Percentiles rank a stretch among this genome's conserved stretches.
phyloP scores from a whole-genome alignment of 2,797 vertebrate species.

The Gorsachius magnificus region DNA sequence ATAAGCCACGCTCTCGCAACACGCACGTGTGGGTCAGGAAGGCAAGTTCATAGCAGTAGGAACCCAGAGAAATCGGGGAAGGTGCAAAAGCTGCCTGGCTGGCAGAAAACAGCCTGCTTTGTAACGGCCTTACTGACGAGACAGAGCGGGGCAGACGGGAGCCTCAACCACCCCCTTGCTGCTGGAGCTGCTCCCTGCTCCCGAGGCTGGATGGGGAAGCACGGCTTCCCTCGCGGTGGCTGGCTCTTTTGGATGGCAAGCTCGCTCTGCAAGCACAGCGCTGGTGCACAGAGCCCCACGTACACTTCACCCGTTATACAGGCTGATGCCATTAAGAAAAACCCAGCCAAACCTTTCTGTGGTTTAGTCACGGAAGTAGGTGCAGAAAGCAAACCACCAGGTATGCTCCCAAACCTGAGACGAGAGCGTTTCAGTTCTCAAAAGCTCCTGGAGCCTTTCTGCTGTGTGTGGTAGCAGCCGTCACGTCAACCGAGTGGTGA shows the following conservation, averaged over 20 bases:
- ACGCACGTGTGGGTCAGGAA: rapidly evolving
- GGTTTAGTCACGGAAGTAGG: background rate
- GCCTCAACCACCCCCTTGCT: background rate
- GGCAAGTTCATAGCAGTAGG: rapidly evolving
- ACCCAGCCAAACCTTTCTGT: background rate
- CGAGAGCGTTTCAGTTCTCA: background rate
- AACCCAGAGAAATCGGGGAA: background rate
- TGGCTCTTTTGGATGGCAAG: background rate
- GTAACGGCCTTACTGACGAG: rapidly evolving
- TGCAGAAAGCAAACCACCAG: background rate
- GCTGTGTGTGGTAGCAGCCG: background rate
- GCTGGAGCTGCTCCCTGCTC: background rate
- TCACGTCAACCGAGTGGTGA: background rate
- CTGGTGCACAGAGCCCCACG: background rate
- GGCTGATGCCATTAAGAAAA: background rate
- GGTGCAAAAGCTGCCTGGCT: background rate
- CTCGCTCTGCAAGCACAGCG: background rate
- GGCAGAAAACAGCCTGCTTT: background rate
- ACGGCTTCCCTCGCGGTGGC: rapidly evolving
- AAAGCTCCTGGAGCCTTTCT: background rate
- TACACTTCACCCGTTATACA: background rate
- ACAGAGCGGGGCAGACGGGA: background rate
- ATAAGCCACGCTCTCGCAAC: background rate
- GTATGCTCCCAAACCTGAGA: background rate
- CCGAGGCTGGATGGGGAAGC: background rate